These are phyloP conservation scores for Chymomyza fuscimana DNA, from an alignment of 2,888 invertebrate genomes.

Conservation along the genomic window DNA sequence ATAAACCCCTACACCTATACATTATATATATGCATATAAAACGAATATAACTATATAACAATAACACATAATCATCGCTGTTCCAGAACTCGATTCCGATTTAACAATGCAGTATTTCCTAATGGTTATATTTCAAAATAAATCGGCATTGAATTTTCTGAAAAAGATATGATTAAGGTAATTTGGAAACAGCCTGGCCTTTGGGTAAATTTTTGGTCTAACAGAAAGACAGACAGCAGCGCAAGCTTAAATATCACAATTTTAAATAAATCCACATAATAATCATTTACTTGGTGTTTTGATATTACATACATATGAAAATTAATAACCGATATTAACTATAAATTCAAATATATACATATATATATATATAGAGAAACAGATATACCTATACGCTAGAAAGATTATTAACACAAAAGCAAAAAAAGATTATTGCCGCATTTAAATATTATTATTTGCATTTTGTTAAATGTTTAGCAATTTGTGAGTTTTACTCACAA, in stretches of 20 bases:
- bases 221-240: not conserved
- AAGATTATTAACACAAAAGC: not conserved
- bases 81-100: too few relatives aligned
- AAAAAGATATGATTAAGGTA: not conserved
- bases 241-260: not conserved
- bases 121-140: too few relatives aligned
- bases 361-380: conserved; percentile 4
- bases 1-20: conserved; percentile 24
- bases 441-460: not conserved
- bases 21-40: conserved; percentile 20
- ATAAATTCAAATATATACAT: conserved; percentile 15
- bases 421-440: not conserved
- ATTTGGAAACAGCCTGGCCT: not conserved
- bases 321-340: conserved; percentile 29
- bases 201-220: not conserved
- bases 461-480: not conserved
- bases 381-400: not conserved
- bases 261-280: not conserved
- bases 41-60: not conserved
- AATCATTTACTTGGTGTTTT: conserved; percentile 37
- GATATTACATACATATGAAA: conserved; percentile 33
- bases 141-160: too few relatives aligned
- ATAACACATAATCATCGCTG: not conserved
- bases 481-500: too few relatives aligned
- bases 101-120: too few relatives aligned